These are phyloP conservation scores for Globodera ellingtonae DNA, from an alignment of 1,140 invertebrate species.

Conservation along the genomic window DNA sequence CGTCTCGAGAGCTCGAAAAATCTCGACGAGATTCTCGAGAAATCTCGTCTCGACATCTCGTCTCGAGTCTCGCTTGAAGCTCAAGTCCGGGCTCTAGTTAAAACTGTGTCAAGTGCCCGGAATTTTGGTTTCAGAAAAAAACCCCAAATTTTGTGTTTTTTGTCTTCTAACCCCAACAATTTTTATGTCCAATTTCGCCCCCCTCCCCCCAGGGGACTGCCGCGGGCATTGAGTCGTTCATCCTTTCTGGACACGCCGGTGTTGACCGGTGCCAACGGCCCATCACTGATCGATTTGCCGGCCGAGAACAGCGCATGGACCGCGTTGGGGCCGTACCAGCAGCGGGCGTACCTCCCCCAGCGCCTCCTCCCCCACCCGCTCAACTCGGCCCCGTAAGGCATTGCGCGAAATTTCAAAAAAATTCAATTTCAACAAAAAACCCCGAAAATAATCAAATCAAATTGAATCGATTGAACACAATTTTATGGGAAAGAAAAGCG, in stretches of 20 bases:
- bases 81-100: no score
- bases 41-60: no score
- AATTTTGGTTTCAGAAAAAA: no score
- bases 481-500: no score
- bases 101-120: no score
- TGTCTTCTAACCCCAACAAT: not conserved
- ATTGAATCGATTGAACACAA: no score
- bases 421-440: not conserved
- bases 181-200: not conserved
- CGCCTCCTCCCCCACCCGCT: conserved; percentile 40
- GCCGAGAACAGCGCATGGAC: conserved; percentile 29
- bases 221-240: conserved; percentile 17
- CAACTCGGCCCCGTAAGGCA: conserved; percentile 24
- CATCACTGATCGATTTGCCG: conserved; percentile 17
- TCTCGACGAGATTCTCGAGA: no score
- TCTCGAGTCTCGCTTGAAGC: no score
- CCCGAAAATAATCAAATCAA: no score
- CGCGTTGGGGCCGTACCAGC: conserved; percentile 27
- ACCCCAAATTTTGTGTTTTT: no score
- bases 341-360: conserved; percentile 33
- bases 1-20: no score
- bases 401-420: not conserved
- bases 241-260: conserved; percentile 26
- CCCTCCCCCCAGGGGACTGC: conserved; percentile 13
- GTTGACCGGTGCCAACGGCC: conserved; percentile 21